Conservation (phyloP, 2,888 invertebrate genomes). For the Urechis unicinctus region DNA sequence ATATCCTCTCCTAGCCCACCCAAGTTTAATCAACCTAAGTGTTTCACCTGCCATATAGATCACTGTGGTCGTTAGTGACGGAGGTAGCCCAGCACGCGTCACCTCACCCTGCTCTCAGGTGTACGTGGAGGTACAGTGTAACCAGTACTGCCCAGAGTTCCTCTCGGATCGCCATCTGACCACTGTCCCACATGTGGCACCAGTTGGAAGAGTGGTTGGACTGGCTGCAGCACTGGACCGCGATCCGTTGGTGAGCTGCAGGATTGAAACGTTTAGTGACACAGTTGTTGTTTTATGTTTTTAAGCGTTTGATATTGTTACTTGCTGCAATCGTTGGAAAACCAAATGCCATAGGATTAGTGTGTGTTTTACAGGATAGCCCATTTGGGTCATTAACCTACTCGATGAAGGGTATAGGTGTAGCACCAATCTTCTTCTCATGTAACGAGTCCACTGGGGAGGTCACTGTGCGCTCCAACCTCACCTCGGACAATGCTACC, state of each 20-base stretch:
- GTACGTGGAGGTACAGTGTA: constrained; percentile 18
- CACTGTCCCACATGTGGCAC: constrained; percentile 11
- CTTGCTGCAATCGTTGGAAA: no score
- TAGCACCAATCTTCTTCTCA: constrained; percentile 29
- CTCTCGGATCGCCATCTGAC: constrained; percentile 16
- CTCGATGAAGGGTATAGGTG: constrained; percentile 33
- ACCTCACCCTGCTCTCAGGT: constrained; percentile 16
- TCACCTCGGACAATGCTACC: constrained; percentile 19
- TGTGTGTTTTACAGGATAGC: constrained; percentile 20
- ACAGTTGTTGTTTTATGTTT: no score
- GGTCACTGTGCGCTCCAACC: constrained; percentile 14
- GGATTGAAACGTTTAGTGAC: no score
- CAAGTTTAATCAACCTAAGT: no score
- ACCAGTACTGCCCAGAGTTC: constrained; percentile 21
- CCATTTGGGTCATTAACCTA: constrained; percentile 31
- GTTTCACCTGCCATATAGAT: constrained; percentile 6
- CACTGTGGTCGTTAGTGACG: constrained; percentile 22
- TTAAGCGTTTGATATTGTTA: no score
- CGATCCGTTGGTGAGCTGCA: constrained; percentile 14
- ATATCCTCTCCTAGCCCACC: no score
- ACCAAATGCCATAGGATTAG: no score
- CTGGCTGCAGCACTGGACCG: constrained; percentile 14
- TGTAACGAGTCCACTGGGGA: constrained; percentile 26
- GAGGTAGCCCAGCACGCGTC: constrained; percentile 26
- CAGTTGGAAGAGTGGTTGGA: constrained; percentile 12